Evolutionary conservation across 2,113 vertebrate species (phyloP).

Genomic region (Syngnathus floridae): DNA sequence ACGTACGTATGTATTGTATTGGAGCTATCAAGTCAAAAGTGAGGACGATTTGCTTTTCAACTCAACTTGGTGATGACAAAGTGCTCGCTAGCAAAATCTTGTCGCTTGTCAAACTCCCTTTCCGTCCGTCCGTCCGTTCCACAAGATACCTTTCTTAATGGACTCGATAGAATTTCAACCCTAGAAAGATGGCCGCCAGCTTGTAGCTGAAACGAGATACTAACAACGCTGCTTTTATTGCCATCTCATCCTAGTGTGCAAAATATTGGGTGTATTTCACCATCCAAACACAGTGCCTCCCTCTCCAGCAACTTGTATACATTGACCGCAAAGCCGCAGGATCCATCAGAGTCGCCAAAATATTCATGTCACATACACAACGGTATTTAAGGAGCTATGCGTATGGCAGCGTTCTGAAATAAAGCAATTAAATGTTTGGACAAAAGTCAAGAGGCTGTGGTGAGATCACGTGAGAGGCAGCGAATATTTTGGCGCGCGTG

Average conservation of each 20-base stretch:
- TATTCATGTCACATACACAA: not conserved
- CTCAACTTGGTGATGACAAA: no score
- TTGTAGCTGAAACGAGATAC: not conserved
- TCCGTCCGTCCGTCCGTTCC: no score
- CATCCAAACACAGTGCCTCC: not conserved
- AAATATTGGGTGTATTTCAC: not conserved
- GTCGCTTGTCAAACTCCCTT: no score
- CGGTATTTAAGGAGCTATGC: not conserved
- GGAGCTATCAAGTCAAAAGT: not conserved
- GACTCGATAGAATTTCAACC: not conserved
- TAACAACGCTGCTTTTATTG: no score
- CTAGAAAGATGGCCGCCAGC: not conserved
- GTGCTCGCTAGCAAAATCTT: no score
- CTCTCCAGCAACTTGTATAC: not conserved
- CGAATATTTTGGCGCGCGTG: conserved; percentile 21
- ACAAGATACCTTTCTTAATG: not conserved
- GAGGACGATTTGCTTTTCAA: not conserved
- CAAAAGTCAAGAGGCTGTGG: not conserved
- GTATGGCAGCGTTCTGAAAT: not conserved
- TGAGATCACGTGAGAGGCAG: conserved; percentile 22
- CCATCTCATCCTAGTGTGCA: no score
- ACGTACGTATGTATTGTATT: not conserved
- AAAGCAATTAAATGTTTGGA: not conserved
- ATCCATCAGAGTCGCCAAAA: not conserved
- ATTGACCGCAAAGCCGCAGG: not conserved